Percentiles rank a stretch among this genome's conserved stretches.
phyloP scores from a whole-genome alignment of 2,113 vertebrate species.

The Sminthopsis crassicaudata region DNA sequence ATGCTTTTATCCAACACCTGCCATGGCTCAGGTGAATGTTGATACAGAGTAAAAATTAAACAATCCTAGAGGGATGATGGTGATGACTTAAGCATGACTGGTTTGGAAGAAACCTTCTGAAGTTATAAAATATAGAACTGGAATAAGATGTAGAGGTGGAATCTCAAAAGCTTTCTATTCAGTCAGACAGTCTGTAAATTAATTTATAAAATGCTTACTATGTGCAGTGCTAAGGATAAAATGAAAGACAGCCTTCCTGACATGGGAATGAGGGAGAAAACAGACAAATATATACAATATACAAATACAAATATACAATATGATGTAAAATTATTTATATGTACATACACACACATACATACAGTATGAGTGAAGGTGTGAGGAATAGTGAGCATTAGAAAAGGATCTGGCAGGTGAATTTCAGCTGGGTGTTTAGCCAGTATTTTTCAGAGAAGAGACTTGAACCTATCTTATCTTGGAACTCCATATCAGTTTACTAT shows the following conservation, averaged over 20 bases:
- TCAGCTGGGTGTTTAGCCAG: neutral
- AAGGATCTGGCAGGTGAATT: neutral
- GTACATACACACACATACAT: no score
- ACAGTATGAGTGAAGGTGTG: neutral
- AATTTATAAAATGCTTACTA: neutral
- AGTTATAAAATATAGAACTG: neutral
- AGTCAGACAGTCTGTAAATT: neutral
- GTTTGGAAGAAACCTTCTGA: neutral
- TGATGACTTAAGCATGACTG: neutral
- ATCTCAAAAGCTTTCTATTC: neutral
- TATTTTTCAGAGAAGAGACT: neutral
- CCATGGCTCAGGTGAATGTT: neutral
- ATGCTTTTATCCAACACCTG: neutral
- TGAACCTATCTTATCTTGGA: neutral
- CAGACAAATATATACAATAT: no score
- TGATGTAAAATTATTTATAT: neutral
- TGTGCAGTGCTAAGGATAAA: neutral
- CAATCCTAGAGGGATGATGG: neutral
- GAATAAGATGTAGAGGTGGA: neutral
- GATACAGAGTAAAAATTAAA: neutral
- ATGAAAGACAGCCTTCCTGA: neutral
- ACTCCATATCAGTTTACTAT: neutral
- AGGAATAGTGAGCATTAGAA: neutral
- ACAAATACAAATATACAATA: no score
- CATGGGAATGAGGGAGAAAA: neutral